Percentiles rank a stretch among this genome's conserved stretches.
phyloP scores from a whole-genome alignment of 2,113 vertebrate genomes.

The Cettia cetti region DNA sequence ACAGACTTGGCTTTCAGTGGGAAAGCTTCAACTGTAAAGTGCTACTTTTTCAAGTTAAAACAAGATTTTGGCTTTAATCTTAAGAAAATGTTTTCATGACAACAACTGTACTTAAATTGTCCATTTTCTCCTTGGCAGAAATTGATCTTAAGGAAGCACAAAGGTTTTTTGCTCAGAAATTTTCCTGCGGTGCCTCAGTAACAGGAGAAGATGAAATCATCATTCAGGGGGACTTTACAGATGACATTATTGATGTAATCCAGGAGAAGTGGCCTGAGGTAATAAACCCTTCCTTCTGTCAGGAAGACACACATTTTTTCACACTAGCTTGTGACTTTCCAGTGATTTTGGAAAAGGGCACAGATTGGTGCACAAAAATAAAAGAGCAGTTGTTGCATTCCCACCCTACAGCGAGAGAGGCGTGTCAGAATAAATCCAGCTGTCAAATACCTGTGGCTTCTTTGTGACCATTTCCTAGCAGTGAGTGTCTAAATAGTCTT shows the following conservation, averaged over 20 bases:
- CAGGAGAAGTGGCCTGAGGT: slow-evolving; percentile 99
- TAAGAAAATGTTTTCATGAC: not conserved
- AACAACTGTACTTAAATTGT: not conserved
- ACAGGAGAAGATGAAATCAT: slow-evolving; percentile 98
- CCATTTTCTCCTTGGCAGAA: slow-evolving; percentile 72
- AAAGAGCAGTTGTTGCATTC: not conserved
- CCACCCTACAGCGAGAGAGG: not conserved
- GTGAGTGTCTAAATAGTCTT: not conserved
- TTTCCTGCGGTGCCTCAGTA: slow-evolving; percentile 98
- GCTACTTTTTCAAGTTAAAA: not conserved
- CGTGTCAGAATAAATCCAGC: not conserved
- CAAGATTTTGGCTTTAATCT: not conserved
- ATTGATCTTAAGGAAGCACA: slow-evolving; percentile 99
- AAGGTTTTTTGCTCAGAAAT: slow-evolving; percentile 98
- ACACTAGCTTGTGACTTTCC: not conserved
- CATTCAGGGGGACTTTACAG: slow-evolving; percentile 99
- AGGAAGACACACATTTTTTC: not conserved
- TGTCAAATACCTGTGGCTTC: not conserved
- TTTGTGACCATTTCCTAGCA: not conserved
- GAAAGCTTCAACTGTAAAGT: not conserved
- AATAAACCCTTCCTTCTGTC: not conserved
- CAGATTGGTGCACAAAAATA: not conserved
- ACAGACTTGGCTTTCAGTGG: not conserved
- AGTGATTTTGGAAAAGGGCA: not conserved
- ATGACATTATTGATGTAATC: slow-evolving; percentile 97